A percentile compares a stretch with the other conserved stretches of the same genome.
phyloP scores from a whole-genome alignment of 2,113 vertebrate genomes.

The Triplophysa rosa region DNA sequence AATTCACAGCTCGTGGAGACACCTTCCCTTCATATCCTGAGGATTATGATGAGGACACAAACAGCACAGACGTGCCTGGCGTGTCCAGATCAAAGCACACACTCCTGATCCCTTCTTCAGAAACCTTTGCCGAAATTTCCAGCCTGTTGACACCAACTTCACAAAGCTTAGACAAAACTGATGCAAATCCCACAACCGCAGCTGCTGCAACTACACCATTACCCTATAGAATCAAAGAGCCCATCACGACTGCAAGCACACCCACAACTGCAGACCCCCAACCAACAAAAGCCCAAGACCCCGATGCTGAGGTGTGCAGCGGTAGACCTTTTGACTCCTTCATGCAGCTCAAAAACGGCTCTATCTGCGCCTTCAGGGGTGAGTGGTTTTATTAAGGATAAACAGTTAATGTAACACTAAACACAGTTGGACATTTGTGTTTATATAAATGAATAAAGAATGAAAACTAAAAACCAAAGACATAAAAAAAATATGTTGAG shows the following conservation, averaged over 20 bases:
- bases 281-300: constrained; percentile 54
- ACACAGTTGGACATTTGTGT: neutral
- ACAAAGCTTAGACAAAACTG: neutral
- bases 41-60: constrained; percentile 70
- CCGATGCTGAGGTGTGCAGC: constrained; percentile 77
- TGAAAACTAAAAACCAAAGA: neutral
- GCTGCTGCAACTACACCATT: neutral
- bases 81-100: neutral
- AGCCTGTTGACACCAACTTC: neutral
- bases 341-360: constrained; percentile 90
- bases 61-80: constrained; percentile 31
- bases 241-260: neutral
- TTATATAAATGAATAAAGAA: neutral
- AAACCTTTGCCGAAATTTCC: neutral
- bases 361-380: constrained; percentile 93
- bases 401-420: too few species aligned
- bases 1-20: constrained; percentile 84
- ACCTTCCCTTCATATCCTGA: constrained; percentile 81
- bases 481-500: neutral
- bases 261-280: neutral
- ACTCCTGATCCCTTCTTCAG: neutral
- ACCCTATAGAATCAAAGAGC: neutral
- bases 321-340: constrained; percentile 86
- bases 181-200: neutral
- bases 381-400: constrained; percentile 27